Base-by-base conservation (phyloP, 1,140 invertebrate genomes). In the Heliconius hermathena region DNA sequence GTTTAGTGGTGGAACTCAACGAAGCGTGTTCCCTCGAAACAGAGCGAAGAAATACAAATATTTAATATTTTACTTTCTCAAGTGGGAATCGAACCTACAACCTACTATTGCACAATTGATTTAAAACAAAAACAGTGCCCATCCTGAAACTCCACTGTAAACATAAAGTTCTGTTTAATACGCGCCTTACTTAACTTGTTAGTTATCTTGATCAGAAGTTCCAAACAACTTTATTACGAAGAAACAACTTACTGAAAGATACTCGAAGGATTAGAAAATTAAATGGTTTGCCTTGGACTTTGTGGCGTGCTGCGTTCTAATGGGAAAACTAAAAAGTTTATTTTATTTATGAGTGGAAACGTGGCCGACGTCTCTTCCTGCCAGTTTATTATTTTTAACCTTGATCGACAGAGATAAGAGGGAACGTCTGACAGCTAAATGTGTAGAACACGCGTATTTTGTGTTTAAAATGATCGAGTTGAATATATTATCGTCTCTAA, bases 321-420 rank as follows among this genome's bases (percentile, higher is more conserved):
- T 57, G 46, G 29, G 20, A 66, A 54, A 73, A 77, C 49, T 77
- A n/a, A 73, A 77, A 72, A 52, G 13, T 26, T 57, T 76, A 49
- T 11, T 76, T 76, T 71, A 76, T 76, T 76, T 76, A 71, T 16
- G n/a, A 66, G 18, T 76, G 74, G 60, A 49, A 76, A 76, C 66
- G 74, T 76, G 38, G 60, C 74, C 41, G 60, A 72, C 76, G 76
- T 72, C 52, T 73, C 52, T 72, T 77, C 71, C 76, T 73, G 76
- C 71, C 76, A 73, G 57, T 77, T 72, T 77, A 77, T 77, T 79
- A 79, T 74, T 74, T 79, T 79, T 74, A 74, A 74, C 73, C 38
- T 70, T 38, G 73, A 79, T 78, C 71, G 71, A 73, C 26, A 46
- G 20, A 78, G 71, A 79, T 79, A 74, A 74, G 72, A 70, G 18